Evolutionary conservation across 1,140 invertebrate species (phyloP).

Genomic region (Anoplolepis gracilipes): DNA sequence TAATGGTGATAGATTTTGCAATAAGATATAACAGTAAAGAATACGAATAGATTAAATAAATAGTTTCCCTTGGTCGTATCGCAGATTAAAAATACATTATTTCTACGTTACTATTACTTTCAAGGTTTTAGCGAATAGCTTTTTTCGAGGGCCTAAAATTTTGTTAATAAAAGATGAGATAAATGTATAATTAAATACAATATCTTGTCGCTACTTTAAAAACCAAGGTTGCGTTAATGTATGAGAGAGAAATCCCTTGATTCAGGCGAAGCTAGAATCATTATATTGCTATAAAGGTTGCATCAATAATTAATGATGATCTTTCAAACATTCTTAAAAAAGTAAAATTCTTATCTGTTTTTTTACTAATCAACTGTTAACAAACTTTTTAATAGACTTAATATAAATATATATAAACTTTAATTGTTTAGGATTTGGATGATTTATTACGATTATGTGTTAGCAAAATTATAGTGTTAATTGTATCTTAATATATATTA

Average conservation of each 20-base stretch:
- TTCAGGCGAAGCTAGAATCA: neutral
- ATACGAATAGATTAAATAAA: slow-evolving; percentile 38
- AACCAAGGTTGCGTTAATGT: slow-evolving; percentile 21
- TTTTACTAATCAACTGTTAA: neutral
- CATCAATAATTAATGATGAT: slow-evolving; percentile 33
- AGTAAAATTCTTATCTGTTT: neutral
- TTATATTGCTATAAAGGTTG: slow-evolving; percentile 22
- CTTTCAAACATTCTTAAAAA: neutral
- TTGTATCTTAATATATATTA: neutral
- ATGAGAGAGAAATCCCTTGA: neutral
- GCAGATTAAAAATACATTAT: slow-evolving; percentile 43
- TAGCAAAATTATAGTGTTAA: neutral
- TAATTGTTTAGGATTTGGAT: neutral
- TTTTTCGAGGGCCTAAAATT: slow-evolving; percentile 29
- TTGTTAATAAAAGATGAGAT: neutral
- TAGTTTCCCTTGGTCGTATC: slow-evolving; percentile 61
- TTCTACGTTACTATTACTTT: neutral
- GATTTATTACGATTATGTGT: too few relatives aligned
- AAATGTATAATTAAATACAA: neutral
- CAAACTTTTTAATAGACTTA: neutral
- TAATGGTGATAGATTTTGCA: slow-evolving; percentile 40
- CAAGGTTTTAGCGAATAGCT: neutral
- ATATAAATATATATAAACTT: neutral
- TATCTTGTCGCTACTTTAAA: neutral
- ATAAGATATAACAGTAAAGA: slow-evolving; percentile 42